Base-by-base conservation (phyloP, 2,797 vertebrate genomes). In the Phrynocephalus guinanensis region DNA sequence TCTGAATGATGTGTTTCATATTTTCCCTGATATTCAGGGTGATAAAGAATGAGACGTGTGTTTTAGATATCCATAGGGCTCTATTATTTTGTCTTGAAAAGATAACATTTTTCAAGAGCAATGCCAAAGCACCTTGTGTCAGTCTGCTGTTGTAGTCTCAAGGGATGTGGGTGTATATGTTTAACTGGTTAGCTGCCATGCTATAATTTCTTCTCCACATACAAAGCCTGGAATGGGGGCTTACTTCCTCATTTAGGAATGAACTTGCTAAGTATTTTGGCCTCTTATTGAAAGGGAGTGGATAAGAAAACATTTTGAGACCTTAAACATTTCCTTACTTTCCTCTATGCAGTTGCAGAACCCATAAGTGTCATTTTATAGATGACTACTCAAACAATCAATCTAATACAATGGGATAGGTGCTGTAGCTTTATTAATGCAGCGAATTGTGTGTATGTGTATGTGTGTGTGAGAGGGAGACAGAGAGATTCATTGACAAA, bases 141-240 rank as follows among this genome's bases (percentile, higher is more conserved):
- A 30, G 68, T 75, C 5, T 66, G 1, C 72, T 6, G 18, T 48
- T 20, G 18, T 84, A 18, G 33, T 63, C 26, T 63, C 20, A 80
- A 33, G 50, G 70, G 48, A 72, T 30, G 22, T 56, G 38, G 38
- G 38, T 44, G 72, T 71, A 33, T 33, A 5, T 20, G 18, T 56
- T 56, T 30, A 44, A 60, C 11, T 77, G 60, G n/a, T 80, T 33
- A 80, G 33, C 66, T 77, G 60, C 9, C 38, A 22, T 24, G 75
- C 10, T 56, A 67, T 60, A 48, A 6, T 67, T 77, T 56, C 11
- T n/a, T 60, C 73, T 83, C 70, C 13, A 78, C 24, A 24, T 50
- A 78, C 44, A 83, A 83, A 83, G 52, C 20, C 71, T 73, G 70
- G 56, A 83, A 20, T 83, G 71, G 73, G 72, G 6, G 50, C 11